Evolutionary conservation across 2,113 vertebrate genomes (phyloP).

Genomic region (Gambusia holbrooki): DNA sequence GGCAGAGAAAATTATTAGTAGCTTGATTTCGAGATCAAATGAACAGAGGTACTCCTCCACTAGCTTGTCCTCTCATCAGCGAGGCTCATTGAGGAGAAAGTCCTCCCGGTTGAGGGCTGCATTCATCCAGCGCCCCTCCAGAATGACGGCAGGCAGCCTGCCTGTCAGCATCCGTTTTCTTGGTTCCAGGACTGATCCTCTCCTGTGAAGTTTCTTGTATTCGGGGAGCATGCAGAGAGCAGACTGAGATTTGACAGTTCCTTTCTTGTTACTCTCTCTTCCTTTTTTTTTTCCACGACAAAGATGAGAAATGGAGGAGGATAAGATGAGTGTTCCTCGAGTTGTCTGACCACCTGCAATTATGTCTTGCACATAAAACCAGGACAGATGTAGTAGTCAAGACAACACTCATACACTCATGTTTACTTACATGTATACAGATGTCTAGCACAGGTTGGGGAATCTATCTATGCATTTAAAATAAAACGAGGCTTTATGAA

Average conservation of each 20-base stretch:
- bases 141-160: background rate
- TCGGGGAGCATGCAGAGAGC: background rate
- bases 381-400: too few species aligned
- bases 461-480: too few species aligned
- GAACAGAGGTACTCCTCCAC: slow-evolving; percentile 3
- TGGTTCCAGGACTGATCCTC: slow-evolving; percentile 10
- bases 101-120: background rate
- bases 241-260: slow-evolving; percentile 2
- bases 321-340: background rate
- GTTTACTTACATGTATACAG: too few species aligned
- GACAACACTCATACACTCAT: too few species aligned
- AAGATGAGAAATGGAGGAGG: background rate
- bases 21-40: slow-evolving; percentile 6
- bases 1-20: slow-evolving; percentile 3
- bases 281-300: background rate
- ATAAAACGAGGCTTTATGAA: too few species aligned
- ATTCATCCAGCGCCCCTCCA: slow-evolving; percentile 1
- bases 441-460: too few species aligned
- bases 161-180: slow-evolving; percentile 15
- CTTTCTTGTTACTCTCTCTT: slow-evolving; percentile 6
- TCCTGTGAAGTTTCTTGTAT: slow-evolving; percentile 10
- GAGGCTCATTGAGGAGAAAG: slow-evolving; percentile 23
- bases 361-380: background rate
- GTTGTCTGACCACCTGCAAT: background rate
- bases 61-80: slow-evolving; percentile 25